Conservation (phyloP, 2,888 invertebrate genomes). For the Pseudococcus jackbeardsleyi region DNA sequence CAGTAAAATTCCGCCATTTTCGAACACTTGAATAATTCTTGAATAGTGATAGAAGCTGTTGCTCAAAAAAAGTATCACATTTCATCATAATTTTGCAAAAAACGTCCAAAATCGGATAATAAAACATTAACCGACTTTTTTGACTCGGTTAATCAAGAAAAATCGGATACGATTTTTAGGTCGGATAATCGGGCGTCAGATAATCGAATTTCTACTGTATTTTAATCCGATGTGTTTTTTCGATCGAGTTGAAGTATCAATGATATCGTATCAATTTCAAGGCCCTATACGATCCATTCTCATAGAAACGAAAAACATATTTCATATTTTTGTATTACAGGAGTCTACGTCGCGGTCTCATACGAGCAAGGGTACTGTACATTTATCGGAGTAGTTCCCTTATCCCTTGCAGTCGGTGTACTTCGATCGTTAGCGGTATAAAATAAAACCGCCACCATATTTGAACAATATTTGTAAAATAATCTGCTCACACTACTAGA, state of each 20-base stretch:
- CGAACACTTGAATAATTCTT: too few relatives aligned
- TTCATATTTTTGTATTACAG: not conserved
- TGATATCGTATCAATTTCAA: not conserved
- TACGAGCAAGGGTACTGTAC: not conserved
- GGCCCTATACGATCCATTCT: not conserved
- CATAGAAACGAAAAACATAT: not conserved
- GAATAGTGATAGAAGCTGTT: too few relatives aligned
- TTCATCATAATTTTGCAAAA: too few relatives aligned
- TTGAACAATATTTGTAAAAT: constrained; percentile 23
- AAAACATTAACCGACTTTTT: too few relatives aligned
- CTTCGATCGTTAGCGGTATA: not conserved
- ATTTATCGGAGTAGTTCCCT: not conserved
- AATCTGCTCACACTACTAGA: constrained; percentile 13
- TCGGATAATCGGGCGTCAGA: too few relatives aligned
- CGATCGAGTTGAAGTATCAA: not conserved
- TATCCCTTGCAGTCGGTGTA: not conserved
- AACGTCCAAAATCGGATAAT: too few relatives aligned
- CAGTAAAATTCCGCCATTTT: too few relatives aligned
- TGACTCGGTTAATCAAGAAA: too few relatives aligned
- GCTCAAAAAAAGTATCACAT: too few relatives aligned
- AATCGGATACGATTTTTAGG: too few relatives aligned
- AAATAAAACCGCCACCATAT: constrained; percentile 7
- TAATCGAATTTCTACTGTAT: too few relatives aligned
- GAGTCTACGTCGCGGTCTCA: not conserved
- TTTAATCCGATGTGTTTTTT: not conserved